These are phyloP conservation scores for Triplophysa siluroides DNA, from an alignment of 2,113 vertebrate species.

Conservation along the genomic window DNA sequence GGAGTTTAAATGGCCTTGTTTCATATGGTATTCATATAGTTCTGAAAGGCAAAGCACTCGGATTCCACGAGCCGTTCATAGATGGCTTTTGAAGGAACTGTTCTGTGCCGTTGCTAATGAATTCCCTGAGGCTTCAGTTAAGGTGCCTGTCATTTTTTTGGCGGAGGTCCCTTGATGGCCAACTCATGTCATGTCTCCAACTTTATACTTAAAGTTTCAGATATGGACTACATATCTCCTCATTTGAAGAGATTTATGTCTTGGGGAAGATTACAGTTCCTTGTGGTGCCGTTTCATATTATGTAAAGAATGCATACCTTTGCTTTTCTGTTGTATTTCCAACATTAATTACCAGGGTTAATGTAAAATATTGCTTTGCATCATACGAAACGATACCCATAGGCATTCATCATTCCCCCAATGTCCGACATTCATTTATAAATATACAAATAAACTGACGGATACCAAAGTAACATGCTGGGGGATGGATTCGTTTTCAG, in stretches of 20 bases:
- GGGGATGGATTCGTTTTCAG: constrained; percentile 51
- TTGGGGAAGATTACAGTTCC: neutral
- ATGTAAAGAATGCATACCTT: neutral
- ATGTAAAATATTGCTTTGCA: constrained; percentile 42
- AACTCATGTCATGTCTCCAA: neutral
- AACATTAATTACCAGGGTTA: constrained; percentile 51
- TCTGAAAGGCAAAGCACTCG: neutral
- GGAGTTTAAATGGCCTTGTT: neutral
- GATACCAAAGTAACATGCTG: constrained; percentile 36
- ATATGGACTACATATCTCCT: constrained; percentile 6
- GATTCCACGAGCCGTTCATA: constrained; percentile 21
- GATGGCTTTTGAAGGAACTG: constrained; percentile 39
- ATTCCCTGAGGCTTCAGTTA: constrained; percentile 18
- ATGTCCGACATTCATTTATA: constrained; percentile 31
- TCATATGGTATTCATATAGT: constrained; percentile 11
- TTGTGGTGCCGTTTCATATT: neutral
- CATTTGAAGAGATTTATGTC: neutral
- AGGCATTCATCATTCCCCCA: constrained; percentile 6
- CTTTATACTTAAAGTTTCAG: neutral
- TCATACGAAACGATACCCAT: constrained; percentile 15
- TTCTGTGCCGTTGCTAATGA: constrained; percentile 25
- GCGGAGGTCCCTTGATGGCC: constrained; percentile 28
- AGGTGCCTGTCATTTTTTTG: constrained; percentile 44
- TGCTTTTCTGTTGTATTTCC: constrained; percentile 19
- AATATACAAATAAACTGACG: constrained; percentile 50